phyloP scores from a whole-genome alignment of 92 coral and sea anemone genomes.

The Diadumene lineata region DNA sequence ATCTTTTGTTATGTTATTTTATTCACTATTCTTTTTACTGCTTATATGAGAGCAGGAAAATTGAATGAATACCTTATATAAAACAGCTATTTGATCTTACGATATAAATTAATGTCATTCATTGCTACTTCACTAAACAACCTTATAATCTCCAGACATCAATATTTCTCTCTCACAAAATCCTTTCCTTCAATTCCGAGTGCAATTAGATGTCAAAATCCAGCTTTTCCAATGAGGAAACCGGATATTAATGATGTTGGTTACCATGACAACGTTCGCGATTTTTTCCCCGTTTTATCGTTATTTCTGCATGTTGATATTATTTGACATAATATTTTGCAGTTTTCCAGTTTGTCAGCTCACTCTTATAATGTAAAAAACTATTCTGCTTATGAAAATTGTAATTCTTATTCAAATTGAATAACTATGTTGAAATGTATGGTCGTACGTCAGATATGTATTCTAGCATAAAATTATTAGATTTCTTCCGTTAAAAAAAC shows the following conservation, averaged over 20 bases:
- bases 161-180: neutral
- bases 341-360: too few species aligned
- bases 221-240: neutral
- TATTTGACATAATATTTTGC: too few species aligned
- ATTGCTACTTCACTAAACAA: neutral
- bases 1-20: neutral
- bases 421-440: too few species aligned
- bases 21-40: neutral
- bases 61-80: too few species aligned
- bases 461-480: too few species aligned
- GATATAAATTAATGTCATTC: neutral
- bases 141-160: neutral
- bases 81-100: too few species aligned
- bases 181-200: neutral
- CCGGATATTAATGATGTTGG: neutral
- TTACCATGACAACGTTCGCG: conserved; percentile 2
- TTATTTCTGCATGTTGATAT: too few species aligned
- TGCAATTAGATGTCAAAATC: neutral
- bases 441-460: too few species aligned
- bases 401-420: too few species aligned
- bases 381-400: too few species aligned
- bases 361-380: too few species aligned
- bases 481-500: too few species aligned
- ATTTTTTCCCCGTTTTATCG: neutral
- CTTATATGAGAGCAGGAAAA: neutral